These are phyloP conservation scores for Spisula subtruncata DNA, from an alignment of 2,888 invertebrate species.

Conservation along the genomic window DNA sequence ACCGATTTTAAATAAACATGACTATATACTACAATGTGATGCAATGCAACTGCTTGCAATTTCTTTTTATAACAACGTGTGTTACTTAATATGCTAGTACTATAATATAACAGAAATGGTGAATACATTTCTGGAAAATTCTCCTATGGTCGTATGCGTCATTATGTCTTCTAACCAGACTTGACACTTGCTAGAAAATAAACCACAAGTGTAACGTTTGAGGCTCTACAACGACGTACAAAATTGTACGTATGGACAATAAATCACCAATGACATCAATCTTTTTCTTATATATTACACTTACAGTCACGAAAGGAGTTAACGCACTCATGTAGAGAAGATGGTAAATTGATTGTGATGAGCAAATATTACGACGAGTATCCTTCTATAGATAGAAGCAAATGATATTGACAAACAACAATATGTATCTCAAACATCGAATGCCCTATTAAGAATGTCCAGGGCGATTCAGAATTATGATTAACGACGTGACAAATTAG, in stretches of 20 bases:
- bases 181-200: no score
- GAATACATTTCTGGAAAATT: no score
- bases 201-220: no score
- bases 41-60: no score
- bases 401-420: neutral
- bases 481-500: neutral
- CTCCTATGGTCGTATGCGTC: no score
- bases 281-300: neutral
- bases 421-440: neutral
- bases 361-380: neutral
- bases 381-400: neutral
- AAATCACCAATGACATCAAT: neutral
- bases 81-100: no score
- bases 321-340: neutral
- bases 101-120: no score
- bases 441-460: neutral
- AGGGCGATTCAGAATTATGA: neutral
- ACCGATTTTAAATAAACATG: no score
- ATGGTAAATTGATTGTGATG: neutral
- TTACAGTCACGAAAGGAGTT: neutral
- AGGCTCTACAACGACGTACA: neutral
- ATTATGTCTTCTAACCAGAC: no score
- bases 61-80: no score
- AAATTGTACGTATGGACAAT: no score
- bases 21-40: no score